Evolutionary conservation across 2,113 vertebrate genomes (phyloP), one percentile per base, ranked within the genome.

Genomic region (Malaclemys terrapin): DNA sequence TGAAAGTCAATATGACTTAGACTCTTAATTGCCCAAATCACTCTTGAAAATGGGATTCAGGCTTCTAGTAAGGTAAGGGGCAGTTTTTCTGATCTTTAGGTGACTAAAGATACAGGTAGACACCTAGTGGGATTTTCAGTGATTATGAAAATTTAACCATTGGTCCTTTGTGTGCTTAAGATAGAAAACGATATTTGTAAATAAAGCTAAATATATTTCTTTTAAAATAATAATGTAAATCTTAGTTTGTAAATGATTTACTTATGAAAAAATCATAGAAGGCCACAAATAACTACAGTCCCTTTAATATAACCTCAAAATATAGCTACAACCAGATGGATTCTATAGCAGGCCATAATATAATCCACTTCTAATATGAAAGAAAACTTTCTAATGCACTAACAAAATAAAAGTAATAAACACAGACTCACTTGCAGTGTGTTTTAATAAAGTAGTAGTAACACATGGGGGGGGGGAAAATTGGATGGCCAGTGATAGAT

Each of bases 331-430:
- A 56, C 56, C 49, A 5, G 11, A 82, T 29, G 38, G 83, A 81
- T 90, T 81, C 76, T 62, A 22, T 75, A 90, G 62, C 1, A 85
- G 59, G n/a, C 3, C 59, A 59, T 93, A 38, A 45, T n/a, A 69
- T 59, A 87, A 35, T 88, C 89, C 76, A 54, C 52, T 91, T 49
- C 87, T n/a, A 81, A 0, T 69, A 59, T 90, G 83, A 85, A 83
- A 88, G 86, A 90, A 81, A 17, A 14, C 83, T 91, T 93, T 69
- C 52, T 90, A 6, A 42, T 0, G 1, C 69, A 85, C 49, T 80
- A 56, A 31, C 27, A 89, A 90, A 95, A 90, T 90, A 85, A 76
- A 96, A 17, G 49, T 59, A 90, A 82, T 25, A 76, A 49, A 76
- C 69, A 14, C 62, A 85, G 42, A 45, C 45, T 87, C 85, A 22